A percentile compares a stretch with the other conserved stretches of the same genome.
These are phyloP conservation scores for Glandiceps talaboti DNA, from an alignment of 53 echinoderm and acorn worm genomes.

Conservation along the genomic window DNA sequence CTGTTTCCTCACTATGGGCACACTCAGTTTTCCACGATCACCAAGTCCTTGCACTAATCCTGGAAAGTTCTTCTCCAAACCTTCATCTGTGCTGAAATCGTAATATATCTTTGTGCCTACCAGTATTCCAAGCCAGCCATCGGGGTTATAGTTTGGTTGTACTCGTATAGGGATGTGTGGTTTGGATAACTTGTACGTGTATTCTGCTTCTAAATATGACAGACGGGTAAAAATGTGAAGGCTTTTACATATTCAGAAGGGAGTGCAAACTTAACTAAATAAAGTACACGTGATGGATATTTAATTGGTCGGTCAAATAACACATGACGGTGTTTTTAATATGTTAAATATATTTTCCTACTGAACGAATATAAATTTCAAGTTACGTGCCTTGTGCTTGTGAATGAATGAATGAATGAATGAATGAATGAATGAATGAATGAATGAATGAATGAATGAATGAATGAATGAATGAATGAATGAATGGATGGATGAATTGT, in stretches of 20 bases:
- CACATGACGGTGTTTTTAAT: too few species aligned
- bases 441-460: background rate
- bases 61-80: constrained; percentile 23
- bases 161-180: constrained; percentile 45
- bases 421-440: background rate
- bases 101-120: constrained; percentile 55
- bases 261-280: too few species aligned
- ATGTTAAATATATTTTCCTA: too few species aligned
- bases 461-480: background rate
- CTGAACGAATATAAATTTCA: too few species aligned
- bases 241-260: too few species aligned
- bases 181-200: constrained; percentile 60
- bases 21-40: constrained; percentile 32
- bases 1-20: too few species aligned
- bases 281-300: too few species aligned
- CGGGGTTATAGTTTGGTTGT: constrained; percentile 47
- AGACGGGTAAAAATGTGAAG: background rate
- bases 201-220: constrained; percentile 43
- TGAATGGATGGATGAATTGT: background rate
- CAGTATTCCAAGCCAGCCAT: constrained; percentile 77
- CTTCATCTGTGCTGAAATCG: constrained; percentile 20
- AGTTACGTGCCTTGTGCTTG: too few species aligned
- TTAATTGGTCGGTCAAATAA: too few species aligned
- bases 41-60: constrained; percentile 41
- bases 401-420: background rate